phyloP scores from a whole-genome alignment of 64 coral and sea anemone genomes.

The Cladopsammia gracilis region DNA sequence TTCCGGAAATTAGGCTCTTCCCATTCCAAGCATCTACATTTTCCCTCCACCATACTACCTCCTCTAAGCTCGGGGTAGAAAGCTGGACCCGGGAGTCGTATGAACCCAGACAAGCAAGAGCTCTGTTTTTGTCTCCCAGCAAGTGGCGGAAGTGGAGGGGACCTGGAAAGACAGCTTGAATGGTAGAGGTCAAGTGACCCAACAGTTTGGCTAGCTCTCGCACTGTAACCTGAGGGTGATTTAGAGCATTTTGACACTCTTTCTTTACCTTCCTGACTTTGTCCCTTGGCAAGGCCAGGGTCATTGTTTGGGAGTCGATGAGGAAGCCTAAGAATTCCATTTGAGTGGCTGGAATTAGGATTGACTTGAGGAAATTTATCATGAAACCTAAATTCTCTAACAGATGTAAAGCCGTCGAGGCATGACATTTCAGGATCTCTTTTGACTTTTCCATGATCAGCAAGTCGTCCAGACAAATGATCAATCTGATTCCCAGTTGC shows the following conservation, averaged over 20 bases:
- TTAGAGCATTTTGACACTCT: neutral
- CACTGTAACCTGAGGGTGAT: no score
- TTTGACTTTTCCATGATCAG: neutral
- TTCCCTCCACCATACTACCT: slow-evolving; percentile 28
- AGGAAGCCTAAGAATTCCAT: neutral
- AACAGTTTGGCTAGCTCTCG: no score
- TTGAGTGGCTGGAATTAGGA: neutral
- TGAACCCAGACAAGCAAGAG: slow-evolving; percentile 5
- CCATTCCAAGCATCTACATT: slow-evolving; percentile 38
- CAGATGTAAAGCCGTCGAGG: no score
- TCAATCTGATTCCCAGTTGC: neutral
- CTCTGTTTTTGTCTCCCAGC: neutral
- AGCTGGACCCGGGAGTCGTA: slow-evolving; percentile 29
- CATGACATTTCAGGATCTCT: neutral
- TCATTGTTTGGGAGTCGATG: neutral
- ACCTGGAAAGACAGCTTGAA: no score
- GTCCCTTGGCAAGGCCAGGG: neutral
- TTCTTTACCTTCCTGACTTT: neutral
- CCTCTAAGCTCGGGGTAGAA: no score
- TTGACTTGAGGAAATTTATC: neutral
- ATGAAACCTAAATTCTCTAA: neutral
- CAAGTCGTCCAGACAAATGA: slow-evolving; percentile 4
- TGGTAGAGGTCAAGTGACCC: no score
- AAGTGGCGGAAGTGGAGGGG: no score
- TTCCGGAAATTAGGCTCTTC: neutral